Base-by-base conservation (phyloP, 2,888 invertebrate genomes). In the Athalia cordata region DNA sequence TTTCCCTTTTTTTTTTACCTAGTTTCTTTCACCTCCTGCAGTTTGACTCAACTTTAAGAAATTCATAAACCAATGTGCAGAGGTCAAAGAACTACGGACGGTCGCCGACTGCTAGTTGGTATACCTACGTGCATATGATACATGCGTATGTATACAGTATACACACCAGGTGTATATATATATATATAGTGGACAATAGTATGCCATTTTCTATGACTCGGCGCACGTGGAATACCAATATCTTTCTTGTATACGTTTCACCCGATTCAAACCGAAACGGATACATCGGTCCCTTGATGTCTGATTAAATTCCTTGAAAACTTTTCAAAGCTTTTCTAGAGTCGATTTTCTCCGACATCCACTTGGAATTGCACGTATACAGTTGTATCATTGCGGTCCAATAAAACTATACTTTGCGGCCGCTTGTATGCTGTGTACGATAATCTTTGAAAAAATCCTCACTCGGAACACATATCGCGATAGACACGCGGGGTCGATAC, bases 21-120 rank as follows among this genome's bases (percentile, higher is more conserved):
- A 68, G 76, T 74, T 79, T 80, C n/a, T 78, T 49, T 15, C 29
- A 29, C 29, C 29, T 29, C 29, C 29, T 29, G 29, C 29, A 29
- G 29, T 29, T 29, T 29, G 29, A 29, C 0, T 29, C 29, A 29
- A 29, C 29, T 29, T 29, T 29, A 29, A 61, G n/a, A 29, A 52
- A 15, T 64, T 13, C 52, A 13, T 66, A 72, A 72, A 68, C 68
- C 72, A 61, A 55, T 59, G 59, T 67, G 70, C 62, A 43, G 61
- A 78, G 81, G 80, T 82, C 80, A 80, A 81, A 80, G 81, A 81
- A 82, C 81, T 80, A 79, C 29, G 29, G 80, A 78, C 72, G 79
- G 80, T 79, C 82, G 82, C 81, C 82, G 81, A 83, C 79, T 55
- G 77, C 80, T 66, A 77, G 79, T 79, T 77, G 61, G 66, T 67